These are phyloP conservation scores for Scaptomyza polygonia DNA, from an alignment of 2,888 invertebrate species.

Conservation along the genomic window DNA sequence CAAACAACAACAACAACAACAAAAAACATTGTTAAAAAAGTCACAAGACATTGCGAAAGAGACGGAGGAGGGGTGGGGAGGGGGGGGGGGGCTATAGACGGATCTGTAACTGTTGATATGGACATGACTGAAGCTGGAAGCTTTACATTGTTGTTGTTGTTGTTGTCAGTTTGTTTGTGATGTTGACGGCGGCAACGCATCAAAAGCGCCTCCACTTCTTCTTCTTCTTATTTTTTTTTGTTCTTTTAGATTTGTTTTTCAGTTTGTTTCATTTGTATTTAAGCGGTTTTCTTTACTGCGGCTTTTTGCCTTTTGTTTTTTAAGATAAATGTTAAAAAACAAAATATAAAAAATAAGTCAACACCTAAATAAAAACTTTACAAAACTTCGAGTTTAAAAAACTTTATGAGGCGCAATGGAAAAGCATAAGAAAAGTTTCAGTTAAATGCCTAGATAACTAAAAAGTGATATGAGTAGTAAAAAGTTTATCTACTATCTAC, in stretches of 20 bases:
- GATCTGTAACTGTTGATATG: conserved; percentile 57
- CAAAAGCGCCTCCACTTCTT: conserved; percentile 58
- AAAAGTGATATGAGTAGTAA: no score
- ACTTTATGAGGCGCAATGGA: no score
- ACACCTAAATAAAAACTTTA: no score
- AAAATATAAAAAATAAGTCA: no score
- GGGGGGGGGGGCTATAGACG: conserved; percentile 15
- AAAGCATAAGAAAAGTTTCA: no score
- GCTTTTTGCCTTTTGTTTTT: conserved; percentile 14
- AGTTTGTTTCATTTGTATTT: conserved; percentile 3
- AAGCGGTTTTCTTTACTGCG: neutral
- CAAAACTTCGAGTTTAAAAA: no score
- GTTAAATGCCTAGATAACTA: no score
- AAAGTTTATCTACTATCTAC: no score
- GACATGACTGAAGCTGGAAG: conserved; percentile 27
- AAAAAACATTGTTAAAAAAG: conserved; percentile 46
- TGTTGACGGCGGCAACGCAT: conserved; percentile 59
- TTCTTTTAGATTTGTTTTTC: conserved; percentile 7
- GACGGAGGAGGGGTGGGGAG: neutral
- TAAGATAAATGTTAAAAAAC: no score
- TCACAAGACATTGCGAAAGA: conserved; percentile 51
- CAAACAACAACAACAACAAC: neutral
- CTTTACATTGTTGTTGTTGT: conserved; percentile 15
- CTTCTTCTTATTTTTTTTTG: neutral
- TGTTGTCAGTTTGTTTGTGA: conserved; percentile 40